Conservation (phyloP, 2,797 vertebrate genomes). For the Tadarida brasiliensis region DNA sequence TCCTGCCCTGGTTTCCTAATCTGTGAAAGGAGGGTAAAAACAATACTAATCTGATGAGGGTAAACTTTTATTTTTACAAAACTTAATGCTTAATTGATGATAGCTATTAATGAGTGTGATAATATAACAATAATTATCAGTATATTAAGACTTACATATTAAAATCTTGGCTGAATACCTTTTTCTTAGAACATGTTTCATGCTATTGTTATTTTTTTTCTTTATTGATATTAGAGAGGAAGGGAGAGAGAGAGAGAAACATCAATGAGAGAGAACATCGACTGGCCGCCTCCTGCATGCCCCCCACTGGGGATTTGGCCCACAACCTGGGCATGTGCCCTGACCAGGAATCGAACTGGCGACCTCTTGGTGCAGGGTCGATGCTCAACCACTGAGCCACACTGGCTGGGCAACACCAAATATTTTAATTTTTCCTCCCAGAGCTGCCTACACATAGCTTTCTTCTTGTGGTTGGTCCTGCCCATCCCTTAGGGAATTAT, state of each 20-base stretch:
- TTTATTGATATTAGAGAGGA: no score
- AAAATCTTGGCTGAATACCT: background rate
- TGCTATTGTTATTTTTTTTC: no score
- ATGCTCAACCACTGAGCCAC: no score
- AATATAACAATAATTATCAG: background rate
- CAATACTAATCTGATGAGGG: background rate
- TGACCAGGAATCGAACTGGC: no score
- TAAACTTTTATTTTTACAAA: background rate
- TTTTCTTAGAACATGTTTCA: conserved; percentile 17
- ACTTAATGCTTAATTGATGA: background rate
- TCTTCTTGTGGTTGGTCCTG: background rate
- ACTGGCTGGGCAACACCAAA: background rate
- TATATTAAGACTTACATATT: background rate
- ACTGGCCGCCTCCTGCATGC: no score
- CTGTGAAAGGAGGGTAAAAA: conserved; percentile 21
- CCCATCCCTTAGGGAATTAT: background rate
- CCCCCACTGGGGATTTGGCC: no score
- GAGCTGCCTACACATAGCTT: background rate
- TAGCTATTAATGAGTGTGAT: background rate
- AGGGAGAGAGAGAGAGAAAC: no score
- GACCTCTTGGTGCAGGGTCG: no score
- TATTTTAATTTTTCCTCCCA: background rate
- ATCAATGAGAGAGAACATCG: no score
- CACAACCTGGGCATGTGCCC: no score
- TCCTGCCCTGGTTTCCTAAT: background rate